Conservation (phyloP, 2,113 vertebrate genomes). For the Actenoides hombroni region DNA sequence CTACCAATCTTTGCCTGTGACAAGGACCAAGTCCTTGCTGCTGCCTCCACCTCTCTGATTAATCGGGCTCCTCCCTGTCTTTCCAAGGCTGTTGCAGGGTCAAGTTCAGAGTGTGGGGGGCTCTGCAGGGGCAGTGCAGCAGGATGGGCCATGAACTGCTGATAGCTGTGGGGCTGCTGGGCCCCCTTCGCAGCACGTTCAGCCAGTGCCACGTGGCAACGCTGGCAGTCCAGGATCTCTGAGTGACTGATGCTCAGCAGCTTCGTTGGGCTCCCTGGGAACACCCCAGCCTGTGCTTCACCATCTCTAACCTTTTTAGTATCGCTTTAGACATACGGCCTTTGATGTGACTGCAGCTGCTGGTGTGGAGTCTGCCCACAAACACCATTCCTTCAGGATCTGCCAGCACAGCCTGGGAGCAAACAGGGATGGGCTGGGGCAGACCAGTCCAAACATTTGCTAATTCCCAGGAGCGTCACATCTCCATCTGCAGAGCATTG, state of each 20-base stretch:
- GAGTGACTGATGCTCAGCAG: not conserved
- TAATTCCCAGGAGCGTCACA: not conserved
- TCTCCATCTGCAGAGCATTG: not conserved
- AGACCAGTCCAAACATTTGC: not conserved
- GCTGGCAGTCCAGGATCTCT: rapidly evolving
- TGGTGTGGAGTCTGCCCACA: not conserved
- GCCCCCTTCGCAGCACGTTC: rapidly evolving
- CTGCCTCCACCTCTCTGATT: not conserved
- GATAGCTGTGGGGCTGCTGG: not conserved
- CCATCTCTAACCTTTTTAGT: not conserved
- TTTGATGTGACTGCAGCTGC: not conserved
- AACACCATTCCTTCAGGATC: not conserved
- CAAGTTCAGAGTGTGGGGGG: rapidly evolving
- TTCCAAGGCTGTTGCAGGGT: not conserved
- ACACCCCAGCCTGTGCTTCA: not conserved
- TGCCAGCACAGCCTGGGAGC: not conserved
- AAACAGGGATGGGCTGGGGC: not conserved
- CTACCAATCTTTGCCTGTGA: not conserved
- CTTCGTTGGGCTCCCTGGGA: not conserved
- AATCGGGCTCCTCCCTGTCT: not conserved
- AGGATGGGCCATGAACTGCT: not conserved
- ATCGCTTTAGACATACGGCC: not conserved
- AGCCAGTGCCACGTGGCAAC: not conserved
- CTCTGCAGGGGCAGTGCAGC: not conserved
- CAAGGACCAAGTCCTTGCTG: not conserved